A percentile compares a stretch with the other conserved stretches of the same genome.
Conservation (phyloP, 2,113 vertebrate genomes). For the Podiceps cristatus region DNA sequence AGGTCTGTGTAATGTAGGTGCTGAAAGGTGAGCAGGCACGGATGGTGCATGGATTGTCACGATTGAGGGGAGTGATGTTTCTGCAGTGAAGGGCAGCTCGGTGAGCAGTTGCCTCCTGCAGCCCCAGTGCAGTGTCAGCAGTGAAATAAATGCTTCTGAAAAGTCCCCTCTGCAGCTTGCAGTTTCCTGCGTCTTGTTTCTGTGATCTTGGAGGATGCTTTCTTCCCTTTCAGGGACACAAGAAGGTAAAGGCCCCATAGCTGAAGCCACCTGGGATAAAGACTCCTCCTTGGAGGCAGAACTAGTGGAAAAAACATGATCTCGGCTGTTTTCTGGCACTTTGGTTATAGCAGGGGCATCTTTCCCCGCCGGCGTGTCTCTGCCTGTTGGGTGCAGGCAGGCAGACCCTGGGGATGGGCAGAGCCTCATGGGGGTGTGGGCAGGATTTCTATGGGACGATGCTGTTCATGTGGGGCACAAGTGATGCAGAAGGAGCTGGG, state of each 20-base stretch:
- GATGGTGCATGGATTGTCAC: background rate
- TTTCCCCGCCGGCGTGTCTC: background rate
- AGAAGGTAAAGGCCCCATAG: background rate
- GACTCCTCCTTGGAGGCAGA: background rate
- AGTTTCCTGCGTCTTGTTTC: background rate
- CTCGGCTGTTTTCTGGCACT: background rate
- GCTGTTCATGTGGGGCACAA: rapidly evolving
- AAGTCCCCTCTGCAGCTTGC: background rate
- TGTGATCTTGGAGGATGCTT: background rate
- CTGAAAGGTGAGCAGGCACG: background rate
- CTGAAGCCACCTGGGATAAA: background rate
- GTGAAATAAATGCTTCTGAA: conserved; percentile 71
- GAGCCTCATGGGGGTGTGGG: rapidly evolving
- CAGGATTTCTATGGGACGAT: rapidly evolving
- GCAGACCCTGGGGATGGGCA: rapidly evolving
- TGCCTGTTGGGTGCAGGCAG: background rate
- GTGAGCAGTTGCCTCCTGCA: conserved; percentile 49
- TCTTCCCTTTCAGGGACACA: background rate
- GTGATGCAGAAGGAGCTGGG: background rate
- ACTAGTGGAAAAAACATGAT: background rate
- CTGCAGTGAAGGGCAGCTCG: background rate
- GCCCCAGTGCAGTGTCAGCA: conserved; percentile 12
- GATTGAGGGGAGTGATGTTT: background rate
- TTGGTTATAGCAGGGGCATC: background rate
- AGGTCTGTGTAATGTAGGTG: background rate